Percentiles rank a stretch among this genome's conserved stretches.
These are phyloP conservation scores for Epistrophe eligans DNA, from an alignment of 2,888 invertebrate genomes.

Conservation along the genomic window DNA sequence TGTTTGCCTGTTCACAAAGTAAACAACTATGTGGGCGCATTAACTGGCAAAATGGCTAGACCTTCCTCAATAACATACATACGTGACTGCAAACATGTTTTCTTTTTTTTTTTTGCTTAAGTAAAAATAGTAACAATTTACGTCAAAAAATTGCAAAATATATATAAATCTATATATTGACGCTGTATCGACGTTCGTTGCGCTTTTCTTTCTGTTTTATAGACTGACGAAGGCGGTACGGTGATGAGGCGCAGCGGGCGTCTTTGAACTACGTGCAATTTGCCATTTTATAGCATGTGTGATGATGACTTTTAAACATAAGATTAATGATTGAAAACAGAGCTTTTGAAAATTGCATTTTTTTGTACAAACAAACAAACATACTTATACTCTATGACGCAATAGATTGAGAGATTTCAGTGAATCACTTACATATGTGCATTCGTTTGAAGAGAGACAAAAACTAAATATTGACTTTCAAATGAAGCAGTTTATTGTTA, in stretches of 20 bases:
- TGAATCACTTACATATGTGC: neutral
- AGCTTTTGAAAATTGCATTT: neutral
- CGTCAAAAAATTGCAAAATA: neutral
- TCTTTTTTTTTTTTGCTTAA: neutral
- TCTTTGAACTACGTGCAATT: constrained; percentile 13
- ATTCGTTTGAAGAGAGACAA: neutral
- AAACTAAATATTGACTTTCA: neutral
- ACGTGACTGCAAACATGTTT: constrained; percentile 16
- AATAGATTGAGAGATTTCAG: neutral
- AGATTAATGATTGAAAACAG: neutral
- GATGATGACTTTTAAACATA: constrained; percentile 5
- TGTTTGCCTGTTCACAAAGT: neutral
- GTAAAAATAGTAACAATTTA: constrained; percentile 12
- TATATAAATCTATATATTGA: neutral
- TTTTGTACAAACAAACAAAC: too few relatives aligned
- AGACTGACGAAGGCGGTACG: neutral
- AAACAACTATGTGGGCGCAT: neutral
- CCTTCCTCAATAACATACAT: constrained; percentile 3
- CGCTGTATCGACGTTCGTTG: neutral
- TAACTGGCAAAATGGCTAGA: neutral
- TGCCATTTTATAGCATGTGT: neutral
- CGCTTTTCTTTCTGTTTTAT: neutral
- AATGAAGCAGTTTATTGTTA: neutral
- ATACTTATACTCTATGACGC: neutral
- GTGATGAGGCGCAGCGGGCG: neutral